Conservation (phyloP, 2,888 invertebrate genomes). For the Penaeus monodon region DNA sequence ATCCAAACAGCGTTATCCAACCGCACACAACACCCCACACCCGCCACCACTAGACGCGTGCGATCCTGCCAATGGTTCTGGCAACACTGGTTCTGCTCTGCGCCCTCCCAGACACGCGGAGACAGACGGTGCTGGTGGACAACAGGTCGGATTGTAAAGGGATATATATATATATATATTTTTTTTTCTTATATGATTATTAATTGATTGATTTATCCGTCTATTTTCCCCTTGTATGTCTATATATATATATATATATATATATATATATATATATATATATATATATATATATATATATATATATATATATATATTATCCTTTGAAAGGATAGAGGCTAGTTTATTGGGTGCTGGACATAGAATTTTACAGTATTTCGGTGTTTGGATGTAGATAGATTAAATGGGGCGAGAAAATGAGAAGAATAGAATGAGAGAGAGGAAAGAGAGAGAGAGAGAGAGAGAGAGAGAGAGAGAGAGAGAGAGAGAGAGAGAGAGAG, state of each 20-base stretch:
- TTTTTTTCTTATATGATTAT: too few relatives aligned
- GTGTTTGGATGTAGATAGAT: neutral
- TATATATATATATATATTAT: neutral
- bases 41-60: neutral
- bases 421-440: neutral
- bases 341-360: too few relatives aligned
- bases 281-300: neutral
- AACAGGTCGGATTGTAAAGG: too few relatives aligned
- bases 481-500: neutral
- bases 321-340: too few relatives aligned
- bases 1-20: too few relatives aligned
- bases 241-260: neutral
- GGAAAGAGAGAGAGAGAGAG: neutral
- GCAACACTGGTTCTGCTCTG: neutral
- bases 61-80: neutral
- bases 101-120: neutral
- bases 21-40: too few relatives aligned
- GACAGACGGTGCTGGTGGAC: neutral
- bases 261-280: neutral
- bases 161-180: too few relatives aligned
- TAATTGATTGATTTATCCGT: too few relatives aligned
- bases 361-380: too few relatives aligned
- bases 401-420: neutral
- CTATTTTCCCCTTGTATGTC: neutral
- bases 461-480: neutral